Conservation (phyloP, 2,113 vertebrate genomes). For the Smithornis capensis region DNA sequence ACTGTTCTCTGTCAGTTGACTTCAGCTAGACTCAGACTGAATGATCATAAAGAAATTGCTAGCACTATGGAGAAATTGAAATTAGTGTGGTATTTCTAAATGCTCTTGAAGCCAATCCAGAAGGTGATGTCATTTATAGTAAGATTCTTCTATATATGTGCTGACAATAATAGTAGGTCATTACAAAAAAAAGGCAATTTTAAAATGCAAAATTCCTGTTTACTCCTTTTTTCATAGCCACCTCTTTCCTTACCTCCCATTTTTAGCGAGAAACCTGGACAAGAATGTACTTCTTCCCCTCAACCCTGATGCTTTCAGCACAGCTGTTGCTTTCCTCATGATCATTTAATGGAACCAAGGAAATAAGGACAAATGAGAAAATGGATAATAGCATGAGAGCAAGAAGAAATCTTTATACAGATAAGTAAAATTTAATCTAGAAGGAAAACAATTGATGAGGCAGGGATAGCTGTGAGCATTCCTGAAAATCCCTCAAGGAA, state of each 20-base stretch:
- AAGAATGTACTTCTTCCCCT: not conserved
- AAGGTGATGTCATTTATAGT: not conserved
- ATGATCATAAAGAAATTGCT: not conserved
- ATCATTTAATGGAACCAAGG: constrained; percentile 15
- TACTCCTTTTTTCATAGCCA: not conserved
- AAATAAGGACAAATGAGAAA: constrained; percentile 23
- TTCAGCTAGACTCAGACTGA: not conserved
- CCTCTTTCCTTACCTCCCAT: not conserved
- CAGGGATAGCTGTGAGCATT: not conserved
- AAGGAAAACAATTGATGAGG: constrained; percentile 30
- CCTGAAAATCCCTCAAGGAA: not conserved
- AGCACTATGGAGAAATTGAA: not conserved
- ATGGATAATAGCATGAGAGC: not conserved
- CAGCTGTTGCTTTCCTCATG: constrained; percentile 3
- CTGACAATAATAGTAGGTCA: not conserved
- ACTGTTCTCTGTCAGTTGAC: not conserved
- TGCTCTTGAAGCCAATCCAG: not conserved
- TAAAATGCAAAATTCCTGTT: not conserved
- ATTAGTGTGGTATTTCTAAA: not conserved
- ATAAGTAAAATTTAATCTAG: constrained; percentile 22
- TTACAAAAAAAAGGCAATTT: not conserved
- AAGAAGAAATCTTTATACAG: not conserved
- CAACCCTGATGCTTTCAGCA: not conserved
- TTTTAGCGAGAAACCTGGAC: not conserved
- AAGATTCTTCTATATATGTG: not conserved